Base-by-base conservation (phyloP, 1,140 invertebrate genomes). In the Neomicropteryx cornuta region DNA sequence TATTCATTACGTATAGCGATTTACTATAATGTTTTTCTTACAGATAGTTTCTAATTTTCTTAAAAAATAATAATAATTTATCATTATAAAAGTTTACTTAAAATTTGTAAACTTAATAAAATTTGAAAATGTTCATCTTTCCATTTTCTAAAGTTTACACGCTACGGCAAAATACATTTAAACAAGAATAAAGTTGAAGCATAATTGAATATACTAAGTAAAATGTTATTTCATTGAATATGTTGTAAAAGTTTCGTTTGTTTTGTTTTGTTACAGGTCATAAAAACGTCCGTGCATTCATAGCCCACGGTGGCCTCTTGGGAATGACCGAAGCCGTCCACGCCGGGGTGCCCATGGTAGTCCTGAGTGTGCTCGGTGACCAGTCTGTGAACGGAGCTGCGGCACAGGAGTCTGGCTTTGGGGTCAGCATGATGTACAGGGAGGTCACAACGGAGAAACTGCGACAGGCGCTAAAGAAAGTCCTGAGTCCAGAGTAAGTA, bases 251-350 rank as follows among this genome's bases (percentile, higher is more conserved):
- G 22, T 22, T 36, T 19, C 13, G 19, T 35, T 30, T 28, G 19
- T 37, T 18, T 36, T 35, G 18, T 38, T 24, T 17, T n/a, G 33
- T 60, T 65, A 17, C 54, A 80, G 77, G 64, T 38, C 79, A 84
- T 56, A 66, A 70, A 3, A 78, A 79, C 39, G 64, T 78, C 0
- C 62, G 73, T 22, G 65, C 75, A 6, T 83, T 77, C 47, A 58
- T 83, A 10, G 71, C 72, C 2, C 81, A 84, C 44, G 78, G 77
- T 1, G 81, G 81, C 14, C 59, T 79, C 4, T 59, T 81, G 20
- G 78, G 81, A 5, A 57, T 73, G 31, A 70, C 72, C 1, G 81
- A 85, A 47, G 71, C 72, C 0, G 55, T 78, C 2, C 70, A 76
- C 21, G 62, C 64, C 2, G 79, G 75, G 1, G 70, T 78, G 14